Base-by-base conservation (phyloP, 2,888 invertebrate species). In the Aporophyla lueneburgensis region DNA sequence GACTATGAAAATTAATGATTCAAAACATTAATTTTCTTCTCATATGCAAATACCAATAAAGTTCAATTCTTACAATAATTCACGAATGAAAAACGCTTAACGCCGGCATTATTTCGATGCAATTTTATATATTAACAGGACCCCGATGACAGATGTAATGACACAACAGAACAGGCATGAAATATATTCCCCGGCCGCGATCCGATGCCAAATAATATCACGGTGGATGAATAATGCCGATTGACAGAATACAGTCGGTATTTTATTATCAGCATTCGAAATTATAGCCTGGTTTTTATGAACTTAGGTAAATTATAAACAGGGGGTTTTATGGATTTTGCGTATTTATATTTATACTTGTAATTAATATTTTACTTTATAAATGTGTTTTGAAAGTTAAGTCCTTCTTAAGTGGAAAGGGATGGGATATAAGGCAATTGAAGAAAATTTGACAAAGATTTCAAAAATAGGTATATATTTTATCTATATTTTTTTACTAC, bases 141-240 rank as follows among this genome's bases (percentile, higher is more conserved):
- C 9, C 2, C 49, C 33, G 68, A 73, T 84, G 86, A 76, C 74
- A 67, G 43, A 79, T 69, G 40, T 62, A 67, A 80, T 78, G 46
- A 27, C 40, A 63, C 40, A 58, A 70, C 69, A 46, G 40, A 58
- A 70, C 69, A 46, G 40, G 27, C 24, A 68, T 75, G 54, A 73
- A 58, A 69, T 70, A 69, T 78, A 76, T 73, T 73, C 70, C 71
- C 71, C 21, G 46, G 27, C 27, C 61, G 49, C 74, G 40, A 27
- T 61, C 51, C 21, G 53, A 62, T 24, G 72, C 49, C 80, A 71
- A 84, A 67, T 74, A 75, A 79, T 70, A 72, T 76, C 14, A 86
- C 61, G 56, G 65, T 21, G 43, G 16, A 67, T 78, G 74, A 78
- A 49, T 72, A 71, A 75, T 69, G 14, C 5, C 70, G 33, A 73